Evolutionary conservation across 2,888 invertebrate species (phyloP), one percentile per base, ranked within the genome.

Genomic region (Tenthredo mesomela): DNA sequence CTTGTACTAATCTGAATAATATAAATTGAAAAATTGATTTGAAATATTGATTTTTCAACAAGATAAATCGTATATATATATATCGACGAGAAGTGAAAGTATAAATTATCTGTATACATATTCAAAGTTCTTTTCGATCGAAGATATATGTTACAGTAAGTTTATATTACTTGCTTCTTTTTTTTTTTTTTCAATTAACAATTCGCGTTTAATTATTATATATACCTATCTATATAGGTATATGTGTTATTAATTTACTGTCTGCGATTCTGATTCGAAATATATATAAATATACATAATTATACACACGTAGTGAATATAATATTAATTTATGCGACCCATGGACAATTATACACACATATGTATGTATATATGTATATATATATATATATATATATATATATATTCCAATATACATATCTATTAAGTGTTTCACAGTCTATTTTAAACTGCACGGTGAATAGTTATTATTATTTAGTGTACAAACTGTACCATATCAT

Each of bases 401-500:
- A 25, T 21, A 61, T 15, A 61, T 10, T 7, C 4, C 2, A 2
- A 61, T 61, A 29, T 21, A 25, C n/a, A 33, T 33, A 67, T 29
- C 33, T 67, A 67, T 67, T 67, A 67, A 67, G 67, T 33, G 67
- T 67, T 67, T 67, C 67, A 67, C 33, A 67, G 67, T 67, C 67
- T 67, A 67, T 67, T 67, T 67, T 67, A 33, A 67, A 67, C 67
- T 67, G 33, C 67, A 67, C 67, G 67, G 33, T 67, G 67, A 67
- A 67, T 67, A 67, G 67, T 67, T 67, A 67, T 67, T 67, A 67
- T 67, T 67, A 67, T 67, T 67, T 33, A 67, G 67, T 67, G 25
- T 67, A 33, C 25, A 61, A 25, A 18, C 29, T 29, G 67, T 67
- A 67, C 33, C 33, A 33, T 33, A 67, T 67, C 7, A 67, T 33